These are phyloP conservation scores for Clivina fossor DNA, from an alignment of 2,888 invertebrate genomes.

Conservation along the genomic window DNA sequence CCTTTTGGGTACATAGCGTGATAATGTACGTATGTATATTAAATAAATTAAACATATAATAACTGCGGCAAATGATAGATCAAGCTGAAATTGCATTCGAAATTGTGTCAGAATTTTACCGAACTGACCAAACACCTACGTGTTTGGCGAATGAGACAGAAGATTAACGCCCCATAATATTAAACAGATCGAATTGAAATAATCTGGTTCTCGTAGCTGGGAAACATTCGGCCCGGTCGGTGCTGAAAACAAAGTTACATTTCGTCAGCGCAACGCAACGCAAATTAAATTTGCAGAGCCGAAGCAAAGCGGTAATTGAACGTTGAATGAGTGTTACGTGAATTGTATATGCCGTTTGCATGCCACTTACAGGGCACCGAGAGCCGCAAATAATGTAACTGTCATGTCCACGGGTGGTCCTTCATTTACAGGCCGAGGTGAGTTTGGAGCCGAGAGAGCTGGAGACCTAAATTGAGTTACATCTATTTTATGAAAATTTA, in stretches of 20 bases:
- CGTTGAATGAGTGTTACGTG: constrained; percentile 49
- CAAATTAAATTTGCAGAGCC: constrained; percentile 53
- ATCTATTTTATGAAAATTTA: constrained; percentile 31
- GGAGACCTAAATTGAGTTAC: constrained; percentile 27
- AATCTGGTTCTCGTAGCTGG: constrained; percentile 47
- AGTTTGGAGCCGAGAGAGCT: not conserved
- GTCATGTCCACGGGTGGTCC: constrained; percentile 31
- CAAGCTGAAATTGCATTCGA: too few relatives aligned
- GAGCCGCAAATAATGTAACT: constrained; percentile 29
- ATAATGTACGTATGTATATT: too few relatives aligned
- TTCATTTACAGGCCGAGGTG: constrained; percentile 10
- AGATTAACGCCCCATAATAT: constrained; percentile 8
- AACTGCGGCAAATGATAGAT: too few relatives aligned
- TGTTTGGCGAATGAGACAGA: constrained; percentile 13
- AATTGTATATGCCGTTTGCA: constrained; percentile 48
- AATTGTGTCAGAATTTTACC: too few relatives aligned
- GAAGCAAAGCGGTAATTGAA: constrained; percentile 54
- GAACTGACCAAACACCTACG: too few relatives aligned
- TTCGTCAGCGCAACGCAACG: constrained; percentile 52
- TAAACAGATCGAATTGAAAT: constrained; percentile 18
- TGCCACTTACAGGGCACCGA: constrained; percentile 46
- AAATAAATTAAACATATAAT: too few relatives aligned
- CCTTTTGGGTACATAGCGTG: too few relatives aligned
- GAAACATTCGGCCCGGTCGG: too few relatives aligned
- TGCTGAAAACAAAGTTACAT: constrained; percentile 54